These are phyloP conservation scores for Apamea sordens DNA, from an alignment of 2,888 invertebrate species.

Conservation along the genomic window DNA sequence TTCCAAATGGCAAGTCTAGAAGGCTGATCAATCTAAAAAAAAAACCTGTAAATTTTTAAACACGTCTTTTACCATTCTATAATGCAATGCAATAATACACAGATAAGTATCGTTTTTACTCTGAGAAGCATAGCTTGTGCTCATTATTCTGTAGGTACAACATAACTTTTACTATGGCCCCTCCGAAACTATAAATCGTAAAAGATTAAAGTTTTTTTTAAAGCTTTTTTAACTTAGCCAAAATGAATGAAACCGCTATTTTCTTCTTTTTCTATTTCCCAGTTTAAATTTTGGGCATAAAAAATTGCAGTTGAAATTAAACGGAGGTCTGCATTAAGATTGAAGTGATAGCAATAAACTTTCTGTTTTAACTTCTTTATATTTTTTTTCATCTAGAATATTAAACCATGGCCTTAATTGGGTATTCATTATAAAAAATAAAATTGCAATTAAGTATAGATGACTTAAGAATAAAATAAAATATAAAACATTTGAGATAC, in stretches of 20 bases:
- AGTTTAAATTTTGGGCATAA: neutral
- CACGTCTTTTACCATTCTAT: too few species aligned
- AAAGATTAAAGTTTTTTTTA: neutral
- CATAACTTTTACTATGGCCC: neutral
- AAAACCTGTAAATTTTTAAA: neutral
- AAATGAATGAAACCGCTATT: neutral
- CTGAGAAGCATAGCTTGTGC: too few species aligned
- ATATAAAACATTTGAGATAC: slow-evolving; percentile 16
- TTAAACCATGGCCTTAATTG: neutral
- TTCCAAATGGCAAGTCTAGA: neutral
- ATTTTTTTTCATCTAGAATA: neutral
- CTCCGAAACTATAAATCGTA: neutral
- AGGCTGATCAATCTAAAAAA: neutral
- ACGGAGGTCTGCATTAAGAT: neutral
- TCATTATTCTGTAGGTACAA: neutral
- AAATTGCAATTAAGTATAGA: neutral
- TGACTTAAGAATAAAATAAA: neutral
- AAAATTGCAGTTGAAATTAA: neutral
- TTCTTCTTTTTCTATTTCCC: neutral
- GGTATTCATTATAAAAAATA: neutral
- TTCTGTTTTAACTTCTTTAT: neutral
- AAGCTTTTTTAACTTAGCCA: neutral
- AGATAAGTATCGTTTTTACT: neutral
- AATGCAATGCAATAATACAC: neutral
- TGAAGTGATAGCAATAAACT: neutral